These are phyloP conservation scores for Drosophila paramelanica DNA, from an alignment of 2,888 invertebrate genomes.

Conservation along the genomic window DNA sequence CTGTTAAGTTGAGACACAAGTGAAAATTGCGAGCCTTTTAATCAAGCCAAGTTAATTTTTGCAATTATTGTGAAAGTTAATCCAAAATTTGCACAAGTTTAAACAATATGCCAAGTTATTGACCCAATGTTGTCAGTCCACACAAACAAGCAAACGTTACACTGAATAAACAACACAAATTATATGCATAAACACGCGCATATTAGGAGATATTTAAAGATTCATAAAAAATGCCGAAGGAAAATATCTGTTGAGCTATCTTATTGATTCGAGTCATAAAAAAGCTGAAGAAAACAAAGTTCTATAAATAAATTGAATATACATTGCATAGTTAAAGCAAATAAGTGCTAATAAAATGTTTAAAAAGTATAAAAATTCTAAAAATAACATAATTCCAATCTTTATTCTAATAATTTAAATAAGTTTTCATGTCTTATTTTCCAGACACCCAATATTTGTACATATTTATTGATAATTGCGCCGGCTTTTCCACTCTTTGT, in stretches of 20 bases:
- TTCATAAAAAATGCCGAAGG: background rate
- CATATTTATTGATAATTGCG: conserved; percentile 22
- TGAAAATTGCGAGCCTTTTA: conserved; percentile 20
- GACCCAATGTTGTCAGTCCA: conserved; percentile 1
- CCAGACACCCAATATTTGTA: background rate
- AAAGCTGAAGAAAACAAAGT: background rate
- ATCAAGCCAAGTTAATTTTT: conserved; percentile 10
- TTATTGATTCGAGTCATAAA: background rate
- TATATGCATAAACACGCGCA: background rate
- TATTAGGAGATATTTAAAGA: background rate
- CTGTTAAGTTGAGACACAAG: conserved; percentile 45
- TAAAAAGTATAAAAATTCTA: background rate
- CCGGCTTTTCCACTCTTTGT: conserved; percentile 7
- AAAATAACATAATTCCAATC: background rate
- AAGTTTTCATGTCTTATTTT: background rate
- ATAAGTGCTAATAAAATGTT: background rate
- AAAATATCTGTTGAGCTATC: background rate
- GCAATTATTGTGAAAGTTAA: conserved; percentile 7
- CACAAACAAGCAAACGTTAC: background rate
- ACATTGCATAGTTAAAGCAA: background rate
- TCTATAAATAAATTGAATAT: background rate
- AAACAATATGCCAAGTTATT: conserved; percentile 10
- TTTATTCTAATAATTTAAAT: background rate
- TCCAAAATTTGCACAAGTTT: background rate
- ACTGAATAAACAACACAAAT: conserved; percentile 4